These are phyloP conservation scores for Nannoperca australis DNA, from an alignment of 2,797 vertebrate genomes.

Conservation along the genomic window DNA sequence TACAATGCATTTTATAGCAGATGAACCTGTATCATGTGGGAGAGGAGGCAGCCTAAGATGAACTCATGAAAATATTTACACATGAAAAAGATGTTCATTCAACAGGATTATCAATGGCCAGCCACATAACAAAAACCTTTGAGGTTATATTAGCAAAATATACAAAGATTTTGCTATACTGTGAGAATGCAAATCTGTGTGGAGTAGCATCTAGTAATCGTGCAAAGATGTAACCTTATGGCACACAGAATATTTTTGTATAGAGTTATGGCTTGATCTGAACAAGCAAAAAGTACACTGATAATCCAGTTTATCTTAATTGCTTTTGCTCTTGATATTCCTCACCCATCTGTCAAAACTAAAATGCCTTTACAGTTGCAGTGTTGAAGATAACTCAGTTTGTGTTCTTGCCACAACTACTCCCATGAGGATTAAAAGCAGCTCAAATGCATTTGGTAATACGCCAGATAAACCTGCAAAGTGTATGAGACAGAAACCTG, in stretches of 20 bases:
- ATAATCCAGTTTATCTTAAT: conserved; percentile 66
- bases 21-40: conserved; percentile 59
- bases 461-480: conserved; percentile 37
- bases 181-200: conserved; percentile 41
- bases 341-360: conserved; percentile 52
- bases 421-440: conserved; percentile 38
- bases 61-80: conserved; percentile 67
- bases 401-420: conserved; percentile 42
- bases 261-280: conserved; percentile 30
- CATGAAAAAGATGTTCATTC: conserved; percentile 69
- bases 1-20: conserved; percentile 55
- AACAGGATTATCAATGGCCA: conserved; percentile 70
- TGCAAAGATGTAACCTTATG: conserved; percentile 27
- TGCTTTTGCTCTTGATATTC: conserved; percentile 57
- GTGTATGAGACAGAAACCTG: conserved; percentile 28
- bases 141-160: conserved; percentile 61
- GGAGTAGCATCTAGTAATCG: conserved; percentile 15
- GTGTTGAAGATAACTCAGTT: conserved; percentile 35
- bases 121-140: conserved; percentile 39
- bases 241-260: conserved; percentile 47
- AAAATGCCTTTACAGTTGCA: conserved; percentile 37
- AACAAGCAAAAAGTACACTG: conserved; percentile 31
- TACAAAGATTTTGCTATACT: conserved; percentile 47
- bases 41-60: conserved; percentile 51
- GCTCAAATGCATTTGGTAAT: conserved; percentile 18